phyloP scores from a whole-genome alignment of 2,113 vertebrate genomes.

The Strix aluco region DNA sequence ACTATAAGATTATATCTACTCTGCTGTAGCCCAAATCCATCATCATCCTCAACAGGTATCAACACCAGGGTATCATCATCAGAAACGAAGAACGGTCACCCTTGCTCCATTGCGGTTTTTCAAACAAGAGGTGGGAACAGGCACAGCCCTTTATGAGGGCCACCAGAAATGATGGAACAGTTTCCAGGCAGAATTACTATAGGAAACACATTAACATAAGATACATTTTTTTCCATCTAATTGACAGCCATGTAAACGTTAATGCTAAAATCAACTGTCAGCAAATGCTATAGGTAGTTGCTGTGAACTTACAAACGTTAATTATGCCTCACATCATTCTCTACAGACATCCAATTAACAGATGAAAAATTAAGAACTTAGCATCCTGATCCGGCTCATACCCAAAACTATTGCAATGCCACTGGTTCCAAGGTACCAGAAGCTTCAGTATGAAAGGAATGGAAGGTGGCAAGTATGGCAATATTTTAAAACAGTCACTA shows the following conservation, averaged over 20 bases:
- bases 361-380: neutral
- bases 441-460: neutral
- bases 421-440: neutral
- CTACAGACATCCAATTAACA: neutral
- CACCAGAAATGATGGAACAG: neutral
- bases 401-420: neutral
- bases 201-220: neutral
- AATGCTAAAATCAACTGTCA: conserved; percentile 8
- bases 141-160: neutral
- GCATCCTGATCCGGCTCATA: neutral
- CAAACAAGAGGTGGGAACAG: neutral
- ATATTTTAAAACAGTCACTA: neutral
- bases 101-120: neutral
- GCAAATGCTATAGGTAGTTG: conserved; percentile 14
- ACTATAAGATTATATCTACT: neutral
- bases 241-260: conserved; percentile 20
- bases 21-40: neutral
- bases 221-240: neutral
- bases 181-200: neutral
- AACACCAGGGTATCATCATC: neutral
- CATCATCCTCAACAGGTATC: neutral
- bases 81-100: neutral
- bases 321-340: neutral
- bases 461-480: neutral
- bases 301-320: neutral